Conservation (phyloP, 2,888 invertebrate species). For the Sesia apiformis region DNA sequence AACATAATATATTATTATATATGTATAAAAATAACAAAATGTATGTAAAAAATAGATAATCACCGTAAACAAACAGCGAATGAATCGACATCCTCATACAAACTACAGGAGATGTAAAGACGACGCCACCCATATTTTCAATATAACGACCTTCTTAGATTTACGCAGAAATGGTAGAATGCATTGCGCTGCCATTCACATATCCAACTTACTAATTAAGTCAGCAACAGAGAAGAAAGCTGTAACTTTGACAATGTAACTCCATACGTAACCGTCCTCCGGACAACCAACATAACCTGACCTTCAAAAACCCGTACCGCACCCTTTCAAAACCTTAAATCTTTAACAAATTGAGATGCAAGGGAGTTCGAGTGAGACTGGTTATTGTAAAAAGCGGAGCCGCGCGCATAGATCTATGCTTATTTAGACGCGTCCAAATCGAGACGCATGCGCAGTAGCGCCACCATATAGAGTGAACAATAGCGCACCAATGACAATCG, state of each 20-base stretch:
- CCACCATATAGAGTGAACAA: slow-evolving; percentile 70
- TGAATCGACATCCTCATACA: slow-evolving; percentile 9
- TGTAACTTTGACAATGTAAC: slow-evolving; percentile 70
- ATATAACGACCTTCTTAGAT: slow-evolving; percentile 65
- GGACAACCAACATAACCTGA: slow-evolving; percentile 30
- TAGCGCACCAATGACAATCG: slow-evolving; percentile 35
- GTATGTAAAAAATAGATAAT: slow-evolving; percentile 6
- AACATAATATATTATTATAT: too few species aligned
- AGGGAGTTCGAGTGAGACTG: slow-evolving; percentile 25
- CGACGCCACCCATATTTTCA: slow-evolving; percentile 61
- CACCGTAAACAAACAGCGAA: slow-evolving; percentile 13
- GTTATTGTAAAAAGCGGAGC: slow-evolving; percentile 47
- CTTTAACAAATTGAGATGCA: slow-evolving; percentile 4
- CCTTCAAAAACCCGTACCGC: slow-evolving; percentile 13
- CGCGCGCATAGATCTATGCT: slow-evolving; percentile 67
- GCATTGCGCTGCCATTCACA: slow-evolving; percentile 73
- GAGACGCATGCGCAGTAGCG: slow-evolving; percentile 47
- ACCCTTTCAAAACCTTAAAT: slow-evolving; percentile 6
- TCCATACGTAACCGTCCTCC: slow-evolving; percentile 61
- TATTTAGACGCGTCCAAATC: slow-evolving; percentile 67
- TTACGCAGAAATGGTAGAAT: slow-evolving; percentile 45
- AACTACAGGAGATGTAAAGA: slow-evolving; percentile 11
- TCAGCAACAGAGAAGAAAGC: slow-evolving; percentile 66
- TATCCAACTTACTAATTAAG: slow-evolving; percentile 73
- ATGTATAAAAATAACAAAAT: too few species aligned